Percentiles rank a stretch among this genome's conserved stretches.
Evolutionary conservation across 2,113 vertebrate genomes (phyloP).

Genomic region (Crypturellus undulatus): DNA sequence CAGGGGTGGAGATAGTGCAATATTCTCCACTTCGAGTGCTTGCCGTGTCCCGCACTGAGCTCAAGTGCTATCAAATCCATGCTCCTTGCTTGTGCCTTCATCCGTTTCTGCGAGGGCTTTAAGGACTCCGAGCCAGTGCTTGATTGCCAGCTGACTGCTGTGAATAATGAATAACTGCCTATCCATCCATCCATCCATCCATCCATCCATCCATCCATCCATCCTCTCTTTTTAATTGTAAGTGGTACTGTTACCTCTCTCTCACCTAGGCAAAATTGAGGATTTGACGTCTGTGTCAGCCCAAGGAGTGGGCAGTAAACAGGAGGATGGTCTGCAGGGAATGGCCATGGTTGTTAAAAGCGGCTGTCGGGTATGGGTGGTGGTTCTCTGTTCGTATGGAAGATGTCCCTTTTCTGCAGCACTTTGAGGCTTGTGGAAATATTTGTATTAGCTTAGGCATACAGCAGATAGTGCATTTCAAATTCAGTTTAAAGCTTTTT

Average conservation of each 20-base stretch:
- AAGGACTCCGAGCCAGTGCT: background rate
- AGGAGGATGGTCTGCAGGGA: background rate
- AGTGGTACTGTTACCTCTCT: background rate
- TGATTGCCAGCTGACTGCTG: background rate
- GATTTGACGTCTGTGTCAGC: background rate
- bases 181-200: background rate
- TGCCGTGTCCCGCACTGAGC: background rate
- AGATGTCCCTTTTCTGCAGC: background rate
- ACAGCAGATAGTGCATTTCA: background rate
- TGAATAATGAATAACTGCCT: background rate
- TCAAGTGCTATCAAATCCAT: background rate
- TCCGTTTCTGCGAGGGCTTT: fast-evolving
- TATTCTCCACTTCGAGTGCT: background rate
- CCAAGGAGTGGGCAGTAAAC: background rate
- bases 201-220: background rate
- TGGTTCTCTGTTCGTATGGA: background rate
- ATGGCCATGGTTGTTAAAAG: background rate
- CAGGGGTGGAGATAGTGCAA: background rate
- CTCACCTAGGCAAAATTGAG: background rate
- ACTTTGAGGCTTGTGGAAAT: background rate
- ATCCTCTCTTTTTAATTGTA: background rate
- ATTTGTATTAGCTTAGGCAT: background rate
- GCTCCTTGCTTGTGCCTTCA: background rate
- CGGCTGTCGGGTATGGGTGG: background rate
- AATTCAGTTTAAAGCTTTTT: background rate